These are phyloP conservation scores for Drosophila nr. perissopoda DNA, from an alignment of 2,888 invertebrate genomes.

Conservation along the genomic window DNA sequence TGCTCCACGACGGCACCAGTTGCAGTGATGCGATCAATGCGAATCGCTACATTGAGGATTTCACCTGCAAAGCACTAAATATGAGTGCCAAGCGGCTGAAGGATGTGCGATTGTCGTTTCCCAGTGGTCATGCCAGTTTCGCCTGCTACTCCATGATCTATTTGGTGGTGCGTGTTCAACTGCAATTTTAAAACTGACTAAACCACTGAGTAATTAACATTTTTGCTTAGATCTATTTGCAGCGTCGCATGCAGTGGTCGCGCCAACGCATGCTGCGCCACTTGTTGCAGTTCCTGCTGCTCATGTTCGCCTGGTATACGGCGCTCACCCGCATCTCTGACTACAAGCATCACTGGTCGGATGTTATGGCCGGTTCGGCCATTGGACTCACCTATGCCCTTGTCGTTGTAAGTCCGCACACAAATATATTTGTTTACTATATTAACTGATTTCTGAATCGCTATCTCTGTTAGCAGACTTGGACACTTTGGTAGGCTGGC, in stretches of 20 bases:
- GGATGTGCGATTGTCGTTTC: constrained; percentile 94
- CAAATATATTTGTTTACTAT: neutral
- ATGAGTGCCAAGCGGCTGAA: constrained; percentile 87
- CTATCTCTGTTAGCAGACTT: constrained; percentile 55
- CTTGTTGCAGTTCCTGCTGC: constrained; percentile 91
- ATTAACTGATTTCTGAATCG: neutral
- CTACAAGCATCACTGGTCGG: constrained; percentile 99
- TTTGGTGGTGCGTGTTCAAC: constrained; percentile 89
- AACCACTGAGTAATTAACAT: neutral
- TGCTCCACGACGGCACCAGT: constrained; percentile 85
- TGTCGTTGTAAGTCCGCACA: constrained; percentile 87
- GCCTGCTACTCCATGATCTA: constrained; percentile 94
- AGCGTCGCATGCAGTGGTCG: constrained; percentile 92
- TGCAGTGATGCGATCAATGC: constrained; percentile 87
- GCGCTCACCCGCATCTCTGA: constrained; percentile 95
- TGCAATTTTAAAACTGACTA: neutral
- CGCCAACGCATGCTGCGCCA: constrained; percentile 92
- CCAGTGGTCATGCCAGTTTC: constrained; percentile 96
- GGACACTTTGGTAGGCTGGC: constrained; percentile 63
- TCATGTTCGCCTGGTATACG: constrained; percentile 93
- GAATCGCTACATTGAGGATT: constrained; percentile 90
- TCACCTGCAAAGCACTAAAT: constrained; percentile 86
- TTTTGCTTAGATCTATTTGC: constrained; percentile 92
- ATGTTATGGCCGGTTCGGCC: constrained; percentile 93
- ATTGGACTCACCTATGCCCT: constrained; percentile 89